Evolutionary conservation across 1,140 invertebrate species (phyloP).

Genomic region (Drosophila fuyamai): DNA sequence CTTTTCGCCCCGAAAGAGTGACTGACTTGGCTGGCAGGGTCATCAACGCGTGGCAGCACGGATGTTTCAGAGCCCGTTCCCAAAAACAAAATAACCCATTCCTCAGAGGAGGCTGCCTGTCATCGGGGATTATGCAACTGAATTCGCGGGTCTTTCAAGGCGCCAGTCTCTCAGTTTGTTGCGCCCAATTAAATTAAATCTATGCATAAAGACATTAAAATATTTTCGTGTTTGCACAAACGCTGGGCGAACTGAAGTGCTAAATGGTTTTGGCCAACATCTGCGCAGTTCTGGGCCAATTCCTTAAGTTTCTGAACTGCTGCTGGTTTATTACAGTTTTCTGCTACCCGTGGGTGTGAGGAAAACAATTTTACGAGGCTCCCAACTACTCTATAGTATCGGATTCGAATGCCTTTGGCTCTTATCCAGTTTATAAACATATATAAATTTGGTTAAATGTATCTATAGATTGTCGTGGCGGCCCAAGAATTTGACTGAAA

Average conservation of each 20-base stretch:
- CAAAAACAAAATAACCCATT: constrained; percentile 1
- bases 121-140: constrained; percentile 71
- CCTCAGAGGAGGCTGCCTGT: constrained; percentile 50
- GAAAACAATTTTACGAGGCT: constrained; percentile 76
- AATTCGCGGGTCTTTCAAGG: constrained; percentile 47
- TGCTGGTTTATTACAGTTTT: constrained; percentile 66
- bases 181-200: constrained; percentile 62
- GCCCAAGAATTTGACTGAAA: constrained; percentile 26
- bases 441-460: constrained; percentile 15
- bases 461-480: constrained; percentile 31
- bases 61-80: constrained; percentile 27
- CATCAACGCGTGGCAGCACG: constrained; percentile 74
- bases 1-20: constrained; percentile 5
- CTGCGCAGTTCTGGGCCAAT: constrained; percentile 56
- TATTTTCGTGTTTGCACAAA: constrained; percentile 35
- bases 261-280: constrained; percentile 57
- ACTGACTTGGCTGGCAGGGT: constrained; percentile 57
- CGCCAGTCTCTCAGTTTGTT: constrained; percentile 36
- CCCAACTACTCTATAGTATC: constrained; percentile 72
- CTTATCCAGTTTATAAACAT: constrained; percentile 55
- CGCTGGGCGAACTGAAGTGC: constrained; percentile 55
- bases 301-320: constrained; percentile 12
- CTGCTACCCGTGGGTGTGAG: constrained; percentile 43
- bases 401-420: constrained; percentile 59
- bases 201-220: constrained; percentile 60